A percentile compares a stretch with the other conserved stretches of the same genome.
These are phyloP conservation scores for Ammospiza nelsoni DNA, from an alignment of 2,113 vertebrate species.

Conservation along the genomic window DNA sequence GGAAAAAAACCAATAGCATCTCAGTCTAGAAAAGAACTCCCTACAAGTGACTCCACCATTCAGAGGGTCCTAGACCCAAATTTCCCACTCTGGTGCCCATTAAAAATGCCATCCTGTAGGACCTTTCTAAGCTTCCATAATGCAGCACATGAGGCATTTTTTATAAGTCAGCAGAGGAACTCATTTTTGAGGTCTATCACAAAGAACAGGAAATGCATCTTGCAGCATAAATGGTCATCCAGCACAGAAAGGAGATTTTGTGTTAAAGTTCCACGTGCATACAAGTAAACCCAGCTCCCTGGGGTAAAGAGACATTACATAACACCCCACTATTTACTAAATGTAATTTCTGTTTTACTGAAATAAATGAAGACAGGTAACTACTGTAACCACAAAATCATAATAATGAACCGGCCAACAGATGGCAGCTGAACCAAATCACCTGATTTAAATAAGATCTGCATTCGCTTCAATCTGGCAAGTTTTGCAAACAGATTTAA, in stretches of 20 bases:
- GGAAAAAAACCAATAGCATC: background rate
- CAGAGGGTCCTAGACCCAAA: background rate
- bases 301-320: slow-evolving; percentile 51
- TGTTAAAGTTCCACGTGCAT: background rate
- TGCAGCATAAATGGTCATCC: slow-evolving; percentile 12
- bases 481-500: slow-evolving; percentile 73
- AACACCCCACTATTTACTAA: slow-evolving; percentile 71
- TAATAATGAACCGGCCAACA: slow-evolving; percentile 78
- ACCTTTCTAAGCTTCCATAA: background rate
- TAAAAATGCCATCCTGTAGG: background rate
- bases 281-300: slow-evolving; percentile 51
- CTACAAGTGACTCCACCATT: background rate
- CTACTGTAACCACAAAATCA: slow-evolving; percentile 67
- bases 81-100: background rate
- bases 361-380: slow-evolving; percentile 77
- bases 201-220: slow-evolving; percentile 26
- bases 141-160: background rate
- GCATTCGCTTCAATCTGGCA: slow-evolving; percentile 29
- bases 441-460: slow-evolving; percentile 75
- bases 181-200: background rate
- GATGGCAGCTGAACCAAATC: slow-evolving; percentile 82
- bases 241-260: slow-evolving; percentile 31
- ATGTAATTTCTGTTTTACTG: slow-evolving; percentile 67
- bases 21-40: background rate
- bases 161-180: background rate